These are phyloP conservation scores for Atractosteus spatula DNA, from an alignment of 2,113 vertebrate species.

Conservation along the genomic window DNA sequence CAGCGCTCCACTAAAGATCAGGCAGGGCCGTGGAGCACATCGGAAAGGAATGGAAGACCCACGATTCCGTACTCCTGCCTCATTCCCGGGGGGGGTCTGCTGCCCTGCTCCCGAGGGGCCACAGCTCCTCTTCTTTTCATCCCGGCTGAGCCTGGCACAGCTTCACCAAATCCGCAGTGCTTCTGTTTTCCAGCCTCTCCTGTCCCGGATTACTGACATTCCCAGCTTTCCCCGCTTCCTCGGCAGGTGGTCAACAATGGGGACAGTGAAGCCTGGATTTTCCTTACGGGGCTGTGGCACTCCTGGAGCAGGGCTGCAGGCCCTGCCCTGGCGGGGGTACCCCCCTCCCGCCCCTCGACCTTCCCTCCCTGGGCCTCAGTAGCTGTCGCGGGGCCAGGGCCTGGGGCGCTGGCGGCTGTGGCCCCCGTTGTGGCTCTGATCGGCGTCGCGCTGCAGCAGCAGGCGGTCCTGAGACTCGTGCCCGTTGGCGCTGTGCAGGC, in stretches of 20 bases:
- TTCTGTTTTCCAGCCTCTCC: too few species aligned
- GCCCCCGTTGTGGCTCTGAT: conserved; percentile 83
- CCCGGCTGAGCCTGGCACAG: too few species aligned
- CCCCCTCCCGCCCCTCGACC: conserved; percentile 10
- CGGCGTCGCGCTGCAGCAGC: conserved; percentile 79
- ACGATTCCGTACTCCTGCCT: not conserved
- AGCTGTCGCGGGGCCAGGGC: conserved; percentile 91
- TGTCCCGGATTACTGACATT: too few species aligned
- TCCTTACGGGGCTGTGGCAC: not conserved
- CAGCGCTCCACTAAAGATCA: too few species aligned
- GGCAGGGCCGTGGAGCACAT: too few species aligned
- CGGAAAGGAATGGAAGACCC: not conserved
- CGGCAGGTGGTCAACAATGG: too few species aligned
- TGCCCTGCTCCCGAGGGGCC: too few species aligned
- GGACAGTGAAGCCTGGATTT: too few species aligned
- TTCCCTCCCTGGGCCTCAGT: conserved; percentile 59
- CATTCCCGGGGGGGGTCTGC: not conserved
- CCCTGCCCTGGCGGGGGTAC: not conserved
- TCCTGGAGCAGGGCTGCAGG: not conserved
- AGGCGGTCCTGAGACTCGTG: conserved; percentile 77
- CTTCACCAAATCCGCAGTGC: too few species aligned
- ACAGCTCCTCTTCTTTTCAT: too few species aligned
- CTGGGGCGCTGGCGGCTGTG: conserved; percentile 89
- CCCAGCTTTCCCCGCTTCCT: not conserved
- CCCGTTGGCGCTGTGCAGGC: conserved; percentile 76